Base-by-base conservation (phyloP, 2,113 vertebrate genomes). In the Mugil cephalus region DNA sequence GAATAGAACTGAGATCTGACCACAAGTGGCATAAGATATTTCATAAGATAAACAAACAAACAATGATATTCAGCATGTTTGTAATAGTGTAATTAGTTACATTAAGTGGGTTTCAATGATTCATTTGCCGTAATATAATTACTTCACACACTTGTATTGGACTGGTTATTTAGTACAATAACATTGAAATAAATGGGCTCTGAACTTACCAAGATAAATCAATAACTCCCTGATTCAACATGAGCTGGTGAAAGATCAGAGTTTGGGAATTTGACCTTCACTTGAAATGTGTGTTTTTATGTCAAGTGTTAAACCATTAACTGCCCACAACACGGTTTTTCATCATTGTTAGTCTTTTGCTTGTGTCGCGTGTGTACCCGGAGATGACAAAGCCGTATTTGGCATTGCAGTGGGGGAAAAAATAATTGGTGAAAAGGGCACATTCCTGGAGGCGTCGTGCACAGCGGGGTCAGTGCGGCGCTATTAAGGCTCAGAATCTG, bases 161-260 rank as follows among this genome's bases (percentile, higher is more conserved):
- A 45, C 15, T 30, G 1, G 11, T 47, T 58, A 7, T 42, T 24
- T 46, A 43, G 38, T 17, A 24, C 6, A 67, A 45, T 2, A 40
- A 46, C n/a, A 47, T 10, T 10, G 6, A 39, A 67, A 70, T 36
- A 79, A 59, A 67, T 36, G 30, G 8, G 14, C 46, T 39, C 15
- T 19, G 24, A 74, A 61, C 67, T 72, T 62, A 53, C 36, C 18
- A 19, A 50, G 8, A 24, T 21, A 19, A 70, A 70, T 85, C 72
- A 18, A 77, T 77, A 64, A 6, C 8, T 6, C n/a, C 24, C 21
- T 18, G 38, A 56, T 42, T 51, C 61, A 69, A 59, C 13, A 24
- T 8, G 35, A 17, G 42, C 30, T 30, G 7, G 14, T 35, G 8
- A 52, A 19, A 52, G 17, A 45, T 43, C 8, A 46, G 10, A 40